Evolutionary conservation across 2,888 invertebrate species (phyloP).

Genomic region (Arrhopalites spinosus): DNA sequence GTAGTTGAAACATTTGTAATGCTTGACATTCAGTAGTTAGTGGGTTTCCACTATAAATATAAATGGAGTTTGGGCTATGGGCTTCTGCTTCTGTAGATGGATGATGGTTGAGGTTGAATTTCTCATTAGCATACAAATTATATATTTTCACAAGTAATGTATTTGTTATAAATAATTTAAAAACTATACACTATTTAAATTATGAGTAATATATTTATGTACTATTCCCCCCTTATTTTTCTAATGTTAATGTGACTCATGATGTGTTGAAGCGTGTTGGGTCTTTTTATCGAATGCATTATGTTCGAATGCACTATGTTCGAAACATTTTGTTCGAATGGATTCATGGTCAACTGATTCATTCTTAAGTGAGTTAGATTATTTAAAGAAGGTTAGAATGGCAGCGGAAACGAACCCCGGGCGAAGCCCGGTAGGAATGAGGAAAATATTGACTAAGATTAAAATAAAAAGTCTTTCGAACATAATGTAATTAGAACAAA

Average conservation of each 20-base stretch:
- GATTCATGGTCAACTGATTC: too few relatives aligned
- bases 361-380: too few relatives aligned
- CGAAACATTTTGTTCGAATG: too few relatives aligned
- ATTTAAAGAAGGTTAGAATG: too few relatives aligned
- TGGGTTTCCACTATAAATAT: not conserved
- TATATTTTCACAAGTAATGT: constrained; percentile 16
- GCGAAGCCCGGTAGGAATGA: too few relatives aligned
- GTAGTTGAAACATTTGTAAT: not conserved
- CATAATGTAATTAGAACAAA: too few relatives aligned
- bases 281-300: too few relatives aligned
- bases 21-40: not conserved
- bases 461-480: too few relatives aligned
- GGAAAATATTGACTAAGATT: too few relatives aligned
- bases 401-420: too few relatives aligned
- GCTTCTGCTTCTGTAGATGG: constrained; percentile 10
- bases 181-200: constrained; percentile 1
- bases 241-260: too few relatives aligned
- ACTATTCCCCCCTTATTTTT: not conserved
- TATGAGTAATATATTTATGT: not conserved
- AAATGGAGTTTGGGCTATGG: not conserved
- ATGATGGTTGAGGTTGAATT: not conserved
- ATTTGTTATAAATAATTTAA: constrained; percentile 30
- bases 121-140: constrained; percentile 35
- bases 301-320: too few relatives aligned
- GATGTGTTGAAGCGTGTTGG: not conserved